A percentile compares a stretch with the other conserved stretches of the same genome.
These are phyloP conservation scores for Hypena proboscidalis DNA, from an alignment of 2,888 invertebrate species.

Conservation along the genomic window DNA sequence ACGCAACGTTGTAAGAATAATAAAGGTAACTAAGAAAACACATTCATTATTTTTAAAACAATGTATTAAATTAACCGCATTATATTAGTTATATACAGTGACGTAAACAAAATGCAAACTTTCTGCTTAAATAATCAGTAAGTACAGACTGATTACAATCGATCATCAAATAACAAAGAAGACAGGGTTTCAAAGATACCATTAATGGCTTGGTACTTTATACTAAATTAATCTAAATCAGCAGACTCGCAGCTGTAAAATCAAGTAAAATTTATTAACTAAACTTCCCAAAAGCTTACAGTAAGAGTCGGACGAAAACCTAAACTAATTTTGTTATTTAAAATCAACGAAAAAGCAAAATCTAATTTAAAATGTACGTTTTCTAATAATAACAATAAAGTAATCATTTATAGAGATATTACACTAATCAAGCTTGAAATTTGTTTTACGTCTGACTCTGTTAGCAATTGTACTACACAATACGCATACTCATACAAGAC, in stretches of 20 bases:
- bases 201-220: conserved; percentile 44
- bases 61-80: conserved; percentile 84
- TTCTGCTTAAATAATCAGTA: conserved; percentile 52
- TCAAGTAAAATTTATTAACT: conserved; percentile 49
- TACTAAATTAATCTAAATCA: conserved; percentile 44
- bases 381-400: conserved; percentile 1
- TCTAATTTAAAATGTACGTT: not conserved
- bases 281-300: conserved; percentile 57
- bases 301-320: conserved; percentile 24
- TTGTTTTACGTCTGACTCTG: conserved; percentile 44
- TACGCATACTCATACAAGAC: conserved; percentile 67
- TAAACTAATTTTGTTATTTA: conserved; percentile 4
- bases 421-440: conserved; percentile 41
- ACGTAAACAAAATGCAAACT: conserved; percentile 82
- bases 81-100: conserved; percentile 83
- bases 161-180: conserved; percentile 39
- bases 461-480: conserved; percentile 68
- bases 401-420: not conserved
- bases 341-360: conserved; percentile 6
- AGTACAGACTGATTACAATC: conserved; percentile 50
- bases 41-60: conserved; percentile 71
- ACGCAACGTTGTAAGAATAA: not conserved
- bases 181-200: conserved; percentile 36
- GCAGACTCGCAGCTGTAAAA: conserved; percentile 47
- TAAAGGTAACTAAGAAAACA: conserved; percentile 6